Evolutionary conservation across 2,113 vertebrate genomes (phyloP).

Genomic region (Syrmaticus mikado): DNA sequence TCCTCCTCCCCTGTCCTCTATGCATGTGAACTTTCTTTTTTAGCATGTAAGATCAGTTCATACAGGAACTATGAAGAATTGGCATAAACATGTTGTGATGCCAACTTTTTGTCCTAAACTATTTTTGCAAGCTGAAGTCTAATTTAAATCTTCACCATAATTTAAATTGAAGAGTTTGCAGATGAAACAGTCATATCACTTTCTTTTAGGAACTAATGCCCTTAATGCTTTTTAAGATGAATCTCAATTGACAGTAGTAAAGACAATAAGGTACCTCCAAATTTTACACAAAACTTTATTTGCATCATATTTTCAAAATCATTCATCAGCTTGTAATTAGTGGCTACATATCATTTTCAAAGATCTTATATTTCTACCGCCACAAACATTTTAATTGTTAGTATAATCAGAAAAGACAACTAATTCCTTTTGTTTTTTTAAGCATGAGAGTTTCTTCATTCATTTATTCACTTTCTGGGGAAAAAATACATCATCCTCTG

Average conservation of each 20-base stretch:
- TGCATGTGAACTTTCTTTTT: background rate
- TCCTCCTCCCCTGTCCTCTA: constrained; percentile 37
- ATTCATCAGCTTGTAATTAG: background rate
- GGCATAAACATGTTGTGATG: background rate
- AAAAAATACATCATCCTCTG: rapidly evolving
- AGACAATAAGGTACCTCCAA: background rate
- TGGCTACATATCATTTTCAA: background rate
- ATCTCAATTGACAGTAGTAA: background rate
- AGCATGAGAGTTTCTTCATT: background rate
- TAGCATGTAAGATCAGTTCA: background rate
- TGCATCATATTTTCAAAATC: background rate
- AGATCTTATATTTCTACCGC: background rate
- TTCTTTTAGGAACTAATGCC: background rate
- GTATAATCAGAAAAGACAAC: background rate
- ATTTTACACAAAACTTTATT: background rate
- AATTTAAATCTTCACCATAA: background rate
- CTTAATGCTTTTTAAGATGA: background rate
- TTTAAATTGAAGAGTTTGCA: background rate
- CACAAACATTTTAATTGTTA: background rate
- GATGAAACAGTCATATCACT: background rate
- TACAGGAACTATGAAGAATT: background rate
- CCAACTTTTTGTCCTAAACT: constrained; percentile 26
- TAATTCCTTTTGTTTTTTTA: background rate
- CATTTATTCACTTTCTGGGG: background rate
- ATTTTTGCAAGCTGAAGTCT: constrained; percentile 32